Conservation (phyloP, 2,888 invertebrate species). For the Limenitis camilla region DNA sequence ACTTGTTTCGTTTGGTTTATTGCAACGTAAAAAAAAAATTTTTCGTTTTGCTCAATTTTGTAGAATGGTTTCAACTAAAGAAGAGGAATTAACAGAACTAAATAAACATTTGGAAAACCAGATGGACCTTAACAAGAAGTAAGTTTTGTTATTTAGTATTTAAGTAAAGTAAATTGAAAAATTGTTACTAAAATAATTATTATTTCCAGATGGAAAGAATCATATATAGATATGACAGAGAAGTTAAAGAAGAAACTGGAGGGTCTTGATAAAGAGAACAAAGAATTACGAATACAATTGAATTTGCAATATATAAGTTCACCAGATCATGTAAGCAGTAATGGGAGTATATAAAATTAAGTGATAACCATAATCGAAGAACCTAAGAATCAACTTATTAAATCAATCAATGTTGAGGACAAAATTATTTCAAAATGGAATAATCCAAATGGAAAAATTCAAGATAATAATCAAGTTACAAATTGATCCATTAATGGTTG, state of each 20-base stretch:
- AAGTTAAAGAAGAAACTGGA: slow-evolving; percentile 76
- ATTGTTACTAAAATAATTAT: background rate
- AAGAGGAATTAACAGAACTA: slow-evolving; percentile 61
- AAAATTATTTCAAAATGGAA: no score
- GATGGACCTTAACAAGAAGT: slow-evolving; percentile 76
- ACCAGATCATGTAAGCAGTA: slow-evolving; percentile 31
- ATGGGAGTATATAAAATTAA: slow-evolving; percentile 33
- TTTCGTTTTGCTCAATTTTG: no score
- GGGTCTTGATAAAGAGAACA: slow-evolving; percentile 72
- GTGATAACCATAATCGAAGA: no score
- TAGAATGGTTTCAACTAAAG: slow-evolving; percentile 69
- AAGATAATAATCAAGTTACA: no score
- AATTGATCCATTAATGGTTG: no score
- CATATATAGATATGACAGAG: slow-evolving; percentile 76
- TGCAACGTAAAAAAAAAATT: background rate
- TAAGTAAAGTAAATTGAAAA: background rate
- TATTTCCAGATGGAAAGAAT: slow-evolving; percentile 75
- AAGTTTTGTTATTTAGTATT: slow-evolving; percentile 23
- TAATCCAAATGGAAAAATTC: no score
- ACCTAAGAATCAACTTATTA: no score
- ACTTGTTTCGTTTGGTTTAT: background rate
- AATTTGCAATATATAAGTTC: slow-evolving; percentile 40
- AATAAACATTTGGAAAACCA: slow-evolving; percentile 75
- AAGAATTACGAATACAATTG: slow-evolving; percentile 54
- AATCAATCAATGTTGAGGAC: no score